Conservation (phyloP, 2,113 vertebrate species). For the Istiophorus platypterus region DNA sequence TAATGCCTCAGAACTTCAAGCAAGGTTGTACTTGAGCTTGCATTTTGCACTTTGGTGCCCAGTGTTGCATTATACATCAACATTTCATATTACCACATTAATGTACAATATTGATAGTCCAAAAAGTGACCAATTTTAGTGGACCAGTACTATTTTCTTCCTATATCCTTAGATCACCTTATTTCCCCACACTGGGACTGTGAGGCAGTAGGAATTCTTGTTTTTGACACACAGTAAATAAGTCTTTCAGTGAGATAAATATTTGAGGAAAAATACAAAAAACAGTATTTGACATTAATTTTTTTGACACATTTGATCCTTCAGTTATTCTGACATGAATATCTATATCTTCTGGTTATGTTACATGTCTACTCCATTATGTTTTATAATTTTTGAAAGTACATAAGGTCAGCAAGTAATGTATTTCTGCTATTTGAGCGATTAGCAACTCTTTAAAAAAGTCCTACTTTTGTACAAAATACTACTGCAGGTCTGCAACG, state of each 20-base stretch:
- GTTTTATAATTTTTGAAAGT: neutral
- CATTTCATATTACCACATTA: neutral
- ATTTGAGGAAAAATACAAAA: neutral
- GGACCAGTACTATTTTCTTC: neutral
- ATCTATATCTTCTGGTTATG: neutral
- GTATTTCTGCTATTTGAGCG: neutral
- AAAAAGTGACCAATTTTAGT: neutral
- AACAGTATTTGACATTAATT: neutral
- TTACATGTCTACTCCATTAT: neutral
- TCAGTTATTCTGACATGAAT: neutral
- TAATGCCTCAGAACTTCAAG: slow-evolving; percentile 2
- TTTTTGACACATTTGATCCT: neutral
- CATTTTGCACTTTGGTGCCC: neutral
- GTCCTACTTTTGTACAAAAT: neutral
- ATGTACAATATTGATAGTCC: neutral
- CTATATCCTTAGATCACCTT: neutral
- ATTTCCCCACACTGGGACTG: neutral
- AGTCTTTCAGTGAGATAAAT: neutral
- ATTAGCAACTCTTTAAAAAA: neutral
- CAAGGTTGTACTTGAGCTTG: neutral
- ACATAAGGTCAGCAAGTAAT: neutral
- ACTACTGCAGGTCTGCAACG: neutral
- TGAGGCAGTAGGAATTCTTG: neutral
- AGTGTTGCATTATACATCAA: neutral
- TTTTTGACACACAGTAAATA: neutral